phyloP scores from a whole-genome alignment of 2,113 vertebrate genomes.

The Trematocara variabile region DNA sequence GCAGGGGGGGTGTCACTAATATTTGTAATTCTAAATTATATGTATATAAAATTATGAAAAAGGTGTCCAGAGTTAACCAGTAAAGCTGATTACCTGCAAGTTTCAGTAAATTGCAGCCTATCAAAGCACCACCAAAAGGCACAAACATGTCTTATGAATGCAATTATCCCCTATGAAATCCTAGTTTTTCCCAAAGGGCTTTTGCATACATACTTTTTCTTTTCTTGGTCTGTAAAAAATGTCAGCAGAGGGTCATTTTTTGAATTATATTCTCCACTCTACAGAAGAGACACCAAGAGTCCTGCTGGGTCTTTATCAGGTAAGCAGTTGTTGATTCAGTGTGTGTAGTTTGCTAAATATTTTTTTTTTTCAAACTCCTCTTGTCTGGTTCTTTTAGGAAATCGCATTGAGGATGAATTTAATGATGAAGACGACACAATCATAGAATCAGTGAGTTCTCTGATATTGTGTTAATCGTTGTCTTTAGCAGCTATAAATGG shows the following conservation, averaged over 20 bases:
- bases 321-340: background rate
- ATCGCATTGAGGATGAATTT: background rate
- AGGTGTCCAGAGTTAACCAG: background rate
- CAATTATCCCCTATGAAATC: background rate
- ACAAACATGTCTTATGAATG: background rate
- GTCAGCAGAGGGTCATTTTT: background rate
- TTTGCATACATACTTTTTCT: background rate
- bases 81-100: background rate
- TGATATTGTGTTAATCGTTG: background rate
- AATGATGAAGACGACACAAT: background rate
- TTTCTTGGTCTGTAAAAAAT: background rate
- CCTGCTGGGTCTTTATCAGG: background rate
- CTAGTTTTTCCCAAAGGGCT: background rate
- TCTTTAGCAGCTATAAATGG: background rate
- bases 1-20: background rate
- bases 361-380: background rate
- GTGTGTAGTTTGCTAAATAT: background rate
- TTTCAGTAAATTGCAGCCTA: background rate
- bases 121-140: background rate
- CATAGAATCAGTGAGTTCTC: constrained; percentile 27
- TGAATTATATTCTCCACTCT: background rate
- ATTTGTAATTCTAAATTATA: background rate
- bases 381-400: background rate
- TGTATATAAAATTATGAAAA: background rate
- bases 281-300: background rate